Conservation (phyloP, 2,797 vertebrate genomes). For the Eptatretus atami region DNA sequence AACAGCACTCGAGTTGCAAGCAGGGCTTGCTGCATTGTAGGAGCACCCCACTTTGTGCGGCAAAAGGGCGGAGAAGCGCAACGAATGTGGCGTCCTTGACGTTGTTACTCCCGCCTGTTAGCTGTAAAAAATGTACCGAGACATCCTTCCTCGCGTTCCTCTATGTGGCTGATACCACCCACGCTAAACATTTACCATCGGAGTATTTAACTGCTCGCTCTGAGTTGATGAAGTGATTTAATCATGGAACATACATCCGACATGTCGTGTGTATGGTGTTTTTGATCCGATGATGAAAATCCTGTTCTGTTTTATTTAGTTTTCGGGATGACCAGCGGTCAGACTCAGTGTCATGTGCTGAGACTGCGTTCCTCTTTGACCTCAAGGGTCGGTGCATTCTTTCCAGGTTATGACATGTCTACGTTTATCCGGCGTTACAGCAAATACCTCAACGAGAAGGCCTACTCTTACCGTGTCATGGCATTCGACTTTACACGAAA, state of each 20-base stretch:
- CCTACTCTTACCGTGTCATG: constrained; percentile 57
- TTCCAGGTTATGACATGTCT: constrained; percentile 59
- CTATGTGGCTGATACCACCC: too few relatives aligned
- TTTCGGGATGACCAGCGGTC: not conserved
- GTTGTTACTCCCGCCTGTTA: too few relatives aligned
- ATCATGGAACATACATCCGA: not conserved
- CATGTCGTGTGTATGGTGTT: constrained; percentile 9
- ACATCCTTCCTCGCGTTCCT: too few relatives aligned
- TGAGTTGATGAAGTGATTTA: not conserved
- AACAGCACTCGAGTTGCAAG: too few relatives aligned
- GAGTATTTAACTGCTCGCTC: too few relatives aligned
- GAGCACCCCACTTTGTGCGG: too few relatives aligned
- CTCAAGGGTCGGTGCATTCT: constrained; percentile 8
- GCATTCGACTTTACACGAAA: constrained; percentile 84
- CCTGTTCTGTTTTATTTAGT: not conserved
- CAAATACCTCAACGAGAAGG: constrained; percentile 82
- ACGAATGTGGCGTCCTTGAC: too few relatives aligned
- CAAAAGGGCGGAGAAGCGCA: too few relatives aligned
- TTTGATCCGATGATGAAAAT: constrained; percentile 4
- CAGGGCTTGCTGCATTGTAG: too few relatives aligned
- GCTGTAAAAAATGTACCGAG: too few relatives aligned
- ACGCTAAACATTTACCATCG: too few relatives aligned
- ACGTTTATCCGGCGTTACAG: constrained; percentile 69
- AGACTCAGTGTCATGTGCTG: not conserved
- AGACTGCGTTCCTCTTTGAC: not conserved